phyloP scores from a whole-genome alignment of 2,797 vertebrate genomes.

The Cuniculus paca region DNA sequence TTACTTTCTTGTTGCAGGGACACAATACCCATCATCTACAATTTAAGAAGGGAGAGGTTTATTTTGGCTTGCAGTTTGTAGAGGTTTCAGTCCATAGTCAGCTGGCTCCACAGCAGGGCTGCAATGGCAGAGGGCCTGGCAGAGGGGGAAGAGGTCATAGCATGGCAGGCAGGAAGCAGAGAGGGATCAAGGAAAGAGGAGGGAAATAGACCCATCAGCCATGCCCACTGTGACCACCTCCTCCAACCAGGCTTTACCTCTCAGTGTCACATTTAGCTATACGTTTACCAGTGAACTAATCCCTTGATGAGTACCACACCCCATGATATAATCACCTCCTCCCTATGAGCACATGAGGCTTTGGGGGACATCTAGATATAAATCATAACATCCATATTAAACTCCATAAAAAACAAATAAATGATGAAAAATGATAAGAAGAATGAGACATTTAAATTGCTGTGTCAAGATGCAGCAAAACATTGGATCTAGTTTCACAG shows the following conservation, averaged over 20 bases:
- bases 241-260: not conserved
- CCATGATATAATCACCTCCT: not conserved
- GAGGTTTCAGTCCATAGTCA: not conserved
- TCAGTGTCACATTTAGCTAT: not conserved
- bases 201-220: not conserved
- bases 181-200: not conserved
- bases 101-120: not conserved
- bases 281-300: not conserved
- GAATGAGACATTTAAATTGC: not conserved
- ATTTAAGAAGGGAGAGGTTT: not conserved
- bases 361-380: not conserved
- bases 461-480: constrained; percentile 54
- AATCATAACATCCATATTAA: not conserved
- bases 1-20: not conserved
- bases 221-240: not conserved
- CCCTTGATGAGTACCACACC: not conserved
- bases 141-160: not conserved
- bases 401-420: not conserved
- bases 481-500: not conserved
- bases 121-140: not conserved
- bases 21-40: not conserved
- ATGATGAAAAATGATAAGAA: not conserved
- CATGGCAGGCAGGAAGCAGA: not conserved
- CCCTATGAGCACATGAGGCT: not conserved
- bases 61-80: not conserved